These are phyloP conservation scores for Erythrocebus patas DNA, from an alignment of 2,113 vertebrate species.

Conservation along the genomic window DNA sequence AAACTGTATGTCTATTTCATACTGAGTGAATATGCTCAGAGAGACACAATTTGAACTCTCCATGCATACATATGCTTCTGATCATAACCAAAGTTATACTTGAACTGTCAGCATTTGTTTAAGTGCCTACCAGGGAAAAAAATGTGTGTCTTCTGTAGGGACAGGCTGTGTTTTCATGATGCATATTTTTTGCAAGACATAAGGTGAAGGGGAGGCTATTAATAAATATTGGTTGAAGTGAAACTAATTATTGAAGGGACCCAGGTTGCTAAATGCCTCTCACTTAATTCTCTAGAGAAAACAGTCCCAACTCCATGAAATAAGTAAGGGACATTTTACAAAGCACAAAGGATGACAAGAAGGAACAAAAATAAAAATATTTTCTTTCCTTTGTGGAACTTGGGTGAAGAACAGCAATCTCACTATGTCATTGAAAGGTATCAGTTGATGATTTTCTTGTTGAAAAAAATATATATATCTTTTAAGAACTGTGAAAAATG, in stretches of 20 bases:
- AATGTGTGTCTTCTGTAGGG: background rate
- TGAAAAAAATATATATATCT: background rate
- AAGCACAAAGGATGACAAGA: conserved; percentile 1
- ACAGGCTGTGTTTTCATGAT: background rate
- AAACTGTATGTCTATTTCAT: background rate
- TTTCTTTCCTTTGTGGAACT: background rate
- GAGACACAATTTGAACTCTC: background rate
- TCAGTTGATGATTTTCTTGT: background rate
- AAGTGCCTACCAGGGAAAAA: background rate
- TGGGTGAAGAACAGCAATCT: background rate
- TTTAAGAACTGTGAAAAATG: background rate
- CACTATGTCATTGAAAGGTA: background rate
- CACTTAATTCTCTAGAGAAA: conserved; percentile 28
- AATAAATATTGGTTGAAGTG: background rate
- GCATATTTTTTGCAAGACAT: background rate
- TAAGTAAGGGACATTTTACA: background rate
- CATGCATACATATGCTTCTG: background rate
- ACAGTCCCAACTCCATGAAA: background rate
- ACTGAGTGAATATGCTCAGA: background rate
- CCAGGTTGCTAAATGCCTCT: background rate
- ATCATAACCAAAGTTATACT: background rate
- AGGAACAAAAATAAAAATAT: background rate
- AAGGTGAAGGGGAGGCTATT: background rate
- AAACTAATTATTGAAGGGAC: conserved; percentile 4
- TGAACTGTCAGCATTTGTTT: background rate